phyloP scores from a whole-genome alignment of 2,888 invertebrate species.

The Dryocosmus kuriphilus region DNA sequence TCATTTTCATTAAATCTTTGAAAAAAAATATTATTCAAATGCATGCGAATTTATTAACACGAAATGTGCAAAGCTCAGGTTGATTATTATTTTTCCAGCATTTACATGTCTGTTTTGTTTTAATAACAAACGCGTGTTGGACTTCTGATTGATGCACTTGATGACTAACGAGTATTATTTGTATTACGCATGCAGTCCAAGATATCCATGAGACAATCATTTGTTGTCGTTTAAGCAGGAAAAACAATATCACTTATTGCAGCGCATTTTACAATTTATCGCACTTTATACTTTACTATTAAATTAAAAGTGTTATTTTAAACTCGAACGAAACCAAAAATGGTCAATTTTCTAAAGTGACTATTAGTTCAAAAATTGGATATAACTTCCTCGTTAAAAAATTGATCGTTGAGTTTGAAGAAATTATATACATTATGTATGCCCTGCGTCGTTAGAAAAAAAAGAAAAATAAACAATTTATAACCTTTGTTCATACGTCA shows the following conservation, averaged over 20 bases:
- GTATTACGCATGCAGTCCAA: background rate
- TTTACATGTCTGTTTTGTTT: background rate
- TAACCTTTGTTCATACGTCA: no score
- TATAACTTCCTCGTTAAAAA: background rate
- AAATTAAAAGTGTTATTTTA: no score
- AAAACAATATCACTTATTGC: background rate
- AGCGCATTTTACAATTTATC: background rate
- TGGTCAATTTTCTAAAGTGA: background rate
- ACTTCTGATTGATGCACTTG: background rate
- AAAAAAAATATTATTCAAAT: background rate
- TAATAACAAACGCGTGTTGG: background rate
- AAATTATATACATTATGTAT: no score
- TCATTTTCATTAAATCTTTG: background rate
- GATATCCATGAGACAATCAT: background rate
- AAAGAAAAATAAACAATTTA: background rate
- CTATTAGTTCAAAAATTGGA: background rate
- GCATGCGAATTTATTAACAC: background rate
- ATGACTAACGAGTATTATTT: background rate
- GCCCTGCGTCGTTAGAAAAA: no score
- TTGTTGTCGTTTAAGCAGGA: background rate
- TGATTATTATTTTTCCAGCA: background rate
- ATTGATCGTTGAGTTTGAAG: no score
- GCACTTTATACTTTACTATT: background rate
- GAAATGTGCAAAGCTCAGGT: background rate
- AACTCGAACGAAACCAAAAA: no score